Base-by-base conservation (phyloP, 2,113 vertebrate species). In the Pterocles orientalis region DNA sequence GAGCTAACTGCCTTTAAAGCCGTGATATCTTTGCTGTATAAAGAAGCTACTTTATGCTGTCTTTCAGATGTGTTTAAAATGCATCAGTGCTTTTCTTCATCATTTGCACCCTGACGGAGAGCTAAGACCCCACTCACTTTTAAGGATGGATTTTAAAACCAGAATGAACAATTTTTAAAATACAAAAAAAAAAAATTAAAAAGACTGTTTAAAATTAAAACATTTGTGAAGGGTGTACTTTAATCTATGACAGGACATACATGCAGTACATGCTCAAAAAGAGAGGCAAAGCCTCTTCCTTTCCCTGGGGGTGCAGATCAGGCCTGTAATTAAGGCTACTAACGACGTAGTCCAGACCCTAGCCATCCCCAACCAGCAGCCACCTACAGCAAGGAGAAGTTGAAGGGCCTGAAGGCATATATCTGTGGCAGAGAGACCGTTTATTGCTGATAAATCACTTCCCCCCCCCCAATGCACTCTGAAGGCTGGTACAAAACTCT, bases 1-100 rank as follows among this genome's bases (percentile, higher is more conserved):
- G 14, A 75, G 65, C 76, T 86, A 93, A 86, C 82, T 88, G 72
- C 57, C 53, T 89, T 86, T 82, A 95, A 84, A 95, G 28, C 57
- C 69, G 10, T 71, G 65, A 73, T 86, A 82, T 33, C 78, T 89
- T 71, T 82, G 39, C 64, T 45, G 39, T 45, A n/a, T 64, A 76
- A 95, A 94, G 72, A 88, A 75, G 23, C 45, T 73, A 72, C 36
- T 56, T 88, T 51, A 90, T 33, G 20, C 25, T 43, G 56, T 75
- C 65, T 84, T 92, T 93, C 62, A 81, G 68, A 50, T 71, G 21
- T 61, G 17, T 86, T 93, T 88, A 81, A 90, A 92, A 94, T 48
- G 34, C 31, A 53, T 80, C 64, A 73, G 33, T 41, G 43, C 14
- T 78, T 86, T 88, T 45, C 68, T 81, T 78, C 76, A 62, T 14